Conservation (phyloP, 2,797 vertebrate species). For the Capromys pilorides region DNA sequence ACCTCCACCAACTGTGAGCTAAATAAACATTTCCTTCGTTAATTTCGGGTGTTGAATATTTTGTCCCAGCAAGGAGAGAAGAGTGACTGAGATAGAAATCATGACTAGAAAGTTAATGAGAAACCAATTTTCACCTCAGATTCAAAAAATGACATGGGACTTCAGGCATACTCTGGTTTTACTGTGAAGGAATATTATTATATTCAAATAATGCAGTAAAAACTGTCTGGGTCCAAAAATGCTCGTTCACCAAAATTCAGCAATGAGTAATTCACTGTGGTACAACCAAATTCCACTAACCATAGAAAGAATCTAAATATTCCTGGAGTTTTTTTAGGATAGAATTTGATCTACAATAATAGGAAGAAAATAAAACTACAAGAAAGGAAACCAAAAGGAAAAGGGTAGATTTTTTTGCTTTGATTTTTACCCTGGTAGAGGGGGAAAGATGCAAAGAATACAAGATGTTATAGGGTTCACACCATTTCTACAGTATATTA, state of each 20-base stretch:
- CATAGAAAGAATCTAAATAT: neutral
- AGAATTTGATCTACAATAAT: conserved; percentile 22
- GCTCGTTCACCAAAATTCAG: neutral
- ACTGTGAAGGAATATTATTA: neutral
- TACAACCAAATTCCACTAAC: conserved; percentile 10
- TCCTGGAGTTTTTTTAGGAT: neutral
- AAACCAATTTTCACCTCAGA: conserved; percentile 39
- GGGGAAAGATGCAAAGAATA: neutral
- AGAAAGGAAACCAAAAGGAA: neutral
- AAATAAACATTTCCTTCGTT: no score
- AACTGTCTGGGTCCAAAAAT: conserved; percentile 26
- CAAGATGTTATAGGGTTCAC: conserved; percentile 14
- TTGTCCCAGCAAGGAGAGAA: no score
- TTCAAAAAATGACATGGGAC: neutral
- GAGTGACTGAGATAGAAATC: neutral
- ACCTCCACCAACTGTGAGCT: no score
- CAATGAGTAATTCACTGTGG: neutral
- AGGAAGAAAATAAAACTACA: neutral
- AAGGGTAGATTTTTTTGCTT: conserved; percentile 3
- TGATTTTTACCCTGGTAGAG: neutral
- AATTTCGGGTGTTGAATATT: no score
- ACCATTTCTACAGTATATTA: neutral
- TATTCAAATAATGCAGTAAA: conserved; percentile 41
- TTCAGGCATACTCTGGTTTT: neutral
- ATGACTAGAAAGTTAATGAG: neutral